Conservation (phyloP, 2,113 vertebrate genomes). For the Festucalex cinctus region DNA sequence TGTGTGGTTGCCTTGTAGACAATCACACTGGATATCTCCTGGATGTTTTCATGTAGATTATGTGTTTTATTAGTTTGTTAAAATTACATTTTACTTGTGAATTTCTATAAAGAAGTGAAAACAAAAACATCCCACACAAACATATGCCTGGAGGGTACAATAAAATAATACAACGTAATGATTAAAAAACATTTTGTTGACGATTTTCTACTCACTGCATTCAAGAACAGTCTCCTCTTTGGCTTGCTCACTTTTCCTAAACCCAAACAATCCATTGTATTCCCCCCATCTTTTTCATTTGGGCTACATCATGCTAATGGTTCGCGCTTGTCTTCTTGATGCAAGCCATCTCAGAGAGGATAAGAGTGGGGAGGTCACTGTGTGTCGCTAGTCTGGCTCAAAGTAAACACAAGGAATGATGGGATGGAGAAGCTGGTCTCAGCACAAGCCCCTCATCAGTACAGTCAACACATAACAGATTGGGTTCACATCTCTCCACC, state of each 20-base stretch:
- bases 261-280: background rate
- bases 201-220: background rate
- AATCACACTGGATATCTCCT: too few species aligned
- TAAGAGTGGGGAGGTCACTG: slow-evolving; percentile 18
- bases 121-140: background rate
- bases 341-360: slow-evolving; percentile 25
- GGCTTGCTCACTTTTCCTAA: background rate
- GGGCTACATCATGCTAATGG: background rate
- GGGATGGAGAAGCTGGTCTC: slow-evolving; percentile 62
- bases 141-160: background rate
- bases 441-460: slow-evolving; percentile 64
- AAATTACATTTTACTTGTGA: too few species aligned
- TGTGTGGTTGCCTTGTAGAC: too few species aligned
- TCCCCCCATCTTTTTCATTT: background rate
- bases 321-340: slow-evolving; percentile 16
- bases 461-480: slow-evolving; percentile 69
- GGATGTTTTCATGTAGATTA: too few species aligned
- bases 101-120: too few species aligned
- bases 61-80: too few species aligned
- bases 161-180: background rate
- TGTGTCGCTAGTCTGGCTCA: slow-evolving; percentile 32
- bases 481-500: slow-evolving; percentile 60
- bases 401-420: slow-evolving; percentile 69
- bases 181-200: background rate
- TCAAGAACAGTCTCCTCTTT: background rate